Evolutionary conservation across 2,888 invertebrate genomes (phyloP), one percentile per base, ranked within the genome.

Genomic region (Anoplius nigerrimus): DNA sequence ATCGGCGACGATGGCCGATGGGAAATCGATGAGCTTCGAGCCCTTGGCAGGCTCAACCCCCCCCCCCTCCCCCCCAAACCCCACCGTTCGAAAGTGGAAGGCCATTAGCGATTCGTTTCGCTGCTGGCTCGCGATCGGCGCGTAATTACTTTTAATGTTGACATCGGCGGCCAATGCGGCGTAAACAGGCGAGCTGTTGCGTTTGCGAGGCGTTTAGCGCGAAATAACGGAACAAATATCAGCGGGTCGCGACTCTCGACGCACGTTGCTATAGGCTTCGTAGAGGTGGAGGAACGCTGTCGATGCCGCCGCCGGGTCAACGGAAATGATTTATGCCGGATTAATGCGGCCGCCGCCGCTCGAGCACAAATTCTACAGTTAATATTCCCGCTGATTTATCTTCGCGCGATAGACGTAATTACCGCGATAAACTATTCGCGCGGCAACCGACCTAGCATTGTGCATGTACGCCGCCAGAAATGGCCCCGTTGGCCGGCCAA

Each of bases 371-470:
- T 54, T 11, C 55, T 16, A 56, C 15, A 22, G 56, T 62, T 65
- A 53, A 48, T 60, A 53, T 43, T 59, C 52, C 48, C 16, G 22
- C 34, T 53, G 58, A 67, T 71, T 73, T 73, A 73, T 64, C 64
- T 68, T 62, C 18, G 16, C 15, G 27, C 54, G 27, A 56, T 52
- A 42, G 43, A 61, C 60, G 60, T 51, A 72, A 72, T 72, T 72
- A 66, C 59, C 24, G 34, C 45, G 51, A 21, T 70, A 60, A 72
- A 58, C 70, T 70, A 71, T 55, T 22, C 54, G 46, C n/a, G 16
- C 34, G 8, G 8, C 2, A 59, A 22, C 62, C 48, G 57, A 42
- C 60, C 54, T 63, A 45, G 56, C 27, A 52, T 57, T 64, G 27
- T 46, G 15, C 59, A 8, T 27, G 8, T 52, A 48, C n/a, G 13